These are phyloP conservation scores for Tricholaema leucomelas DNA, from an alignment of 2,113 vertebrate species.

Conservation along the genomic window DNA sequence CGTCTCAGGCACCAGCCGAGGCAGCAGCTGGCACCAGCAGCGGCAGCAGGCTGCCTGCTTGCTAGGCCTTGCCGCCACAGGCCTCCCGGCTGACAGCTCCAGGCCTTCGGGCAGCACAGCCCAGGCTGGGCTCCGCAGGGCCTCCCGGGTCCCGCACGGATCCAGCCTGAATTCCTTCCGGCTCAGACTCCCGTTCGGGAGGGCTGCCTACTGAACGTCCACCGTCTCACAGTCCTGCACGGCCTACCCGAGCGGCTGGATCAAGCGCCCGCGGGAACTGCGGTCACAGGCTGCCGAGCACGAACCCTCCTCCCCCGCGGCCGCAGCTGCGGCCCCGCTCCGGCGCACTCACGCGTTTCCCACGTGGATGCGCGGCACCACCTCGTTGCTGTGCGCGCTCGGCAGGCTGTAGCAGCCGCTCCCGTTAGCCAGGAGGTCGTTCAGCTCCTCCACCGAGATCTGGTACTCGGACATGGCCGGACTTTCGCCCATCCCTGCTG, in stretches of 20 bases:
- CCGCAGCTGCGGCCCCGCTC: background rate
- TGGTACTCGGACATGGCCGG: slow-evolving; percentile 76
- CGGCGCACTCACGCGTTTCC: slow-evolving; percentile 90
- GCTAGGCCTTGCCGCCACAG: background rate
- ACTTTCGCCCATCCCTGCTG: background rate
- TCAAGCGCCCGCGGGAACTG: accelerated
- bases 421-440: slow-evolving; percentile 88
- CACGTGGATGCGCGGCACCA: slow-evolving; percentile 90
- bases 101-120: background rate
- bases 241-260: background rate
- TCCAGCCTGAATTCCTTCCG: background rate
- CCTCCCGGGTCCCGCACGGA: background rate
- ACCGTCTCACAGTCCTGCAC: accelerated
- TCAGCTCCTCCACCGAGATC: slow-evolving; percentile 90
- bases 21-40: too few relatives aligned
- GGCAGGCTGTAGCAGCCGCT: slow-evolving; percentile 94
- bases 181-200: accelerated
- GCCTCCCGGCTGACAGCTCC: too few relatives aligned
- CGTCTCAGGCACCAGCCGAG: too few relatives aligned
- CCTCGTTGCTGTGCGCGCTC: slow-evolving; percentile 94
- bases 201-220: accelerated
- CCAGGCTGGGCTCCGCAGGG: background rate
- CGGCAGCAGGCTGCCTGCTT: too few relatives aligned
- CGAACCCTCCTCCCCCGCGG: background rate
- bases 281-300: background rate